Conservation (phyloP, 2,113 vertebrate species). For the Plestiodon gilberti region DNA sequence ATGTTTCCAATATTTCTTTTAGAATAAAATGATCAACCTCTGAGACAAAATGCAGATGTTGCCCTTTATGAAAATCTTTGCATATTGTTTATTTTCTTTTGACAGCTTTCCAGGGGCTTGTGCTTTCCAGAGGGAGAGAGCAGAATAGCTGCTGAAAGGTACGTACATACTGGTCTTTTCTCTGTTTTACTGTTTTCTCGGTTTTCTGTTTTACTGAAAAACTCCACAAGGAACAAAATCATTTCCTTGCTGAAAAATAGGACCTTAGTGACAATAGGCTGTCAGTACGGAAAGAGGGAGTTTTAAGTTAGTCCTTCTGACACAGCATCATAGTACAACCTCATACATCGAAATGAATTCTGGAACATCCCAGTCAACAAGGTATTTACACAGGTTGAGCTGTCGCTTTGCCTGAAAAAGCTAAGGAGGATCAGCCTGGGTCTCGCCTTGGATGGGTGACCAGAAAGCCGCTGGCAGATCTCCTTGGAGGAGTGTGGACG, state of each 20-base stretch:
- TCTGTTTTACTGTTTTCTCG: background rate
- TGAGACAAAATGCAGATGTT: too few species aligned
- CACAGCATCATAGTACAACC: background rate
- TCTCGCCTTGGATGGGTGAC: too few species aligned
- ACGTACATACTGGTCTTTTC: background rate
- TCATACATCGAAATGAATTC: background rate
- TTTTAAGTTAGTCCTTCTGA: background rate
- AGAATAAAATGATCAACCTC: background rate
- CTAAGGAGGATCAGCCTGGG: too few species aligned
- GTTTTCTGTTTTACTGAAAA: background rate
- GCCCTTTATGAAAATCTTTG: too few species aligned
- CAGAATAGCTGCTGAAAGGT: background rate
- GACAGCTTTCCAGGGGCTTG: slow-evolving; percentile 24
- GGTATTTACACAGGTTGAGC: too few species aligned
- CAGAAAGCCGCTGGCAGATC: too few species aligned
- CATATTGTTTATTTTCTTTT: background rate
- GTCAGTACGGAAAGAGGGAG: background rate
- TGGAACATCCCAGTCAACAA: too few species aligned
- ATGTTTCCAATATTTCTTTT: background rate
- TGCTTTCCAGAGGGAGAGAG: background rate
- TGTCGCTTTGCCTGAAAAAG: too few species aligned
- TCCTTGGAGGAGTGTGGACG: too few species aligned
- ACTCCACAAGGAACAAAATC: background rate
- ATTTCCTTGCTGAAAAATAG: background rate
- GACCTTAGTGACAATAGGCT: background rate